Percentiles rank a stretch among this genome's conserved stretches.
phyloP scores from a whole-genome alignment of 2,888 invertebrate species.

The Xiphydria camelus region DNA sequence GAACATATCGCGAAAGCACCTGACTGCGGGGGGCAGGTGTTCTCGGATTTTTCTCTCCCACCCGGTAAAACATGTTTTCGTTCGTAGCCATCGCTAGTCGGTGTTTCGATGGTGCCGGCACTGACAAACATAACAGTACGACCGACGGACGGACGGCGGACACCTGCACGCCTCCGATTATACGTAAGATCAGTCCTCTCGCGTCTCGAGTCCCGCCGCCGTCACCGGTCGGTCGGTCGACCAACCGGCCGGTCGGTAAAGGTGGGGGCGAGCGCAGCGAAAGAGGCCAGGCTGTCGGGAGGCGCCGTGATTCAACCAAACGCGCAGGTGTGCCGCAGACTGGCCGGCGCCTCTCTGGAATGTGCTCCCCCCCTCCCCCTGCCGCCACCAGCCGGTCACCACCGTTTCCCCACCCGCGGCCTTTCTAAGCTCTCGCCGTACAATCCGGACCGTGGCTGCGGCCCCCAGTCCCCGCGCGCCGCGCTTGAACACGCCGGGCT shows the following conservation, averaged over 20 bases:
- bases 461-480: too few species aligned
- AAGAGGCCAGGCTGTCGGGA: conserved; percentile 32
- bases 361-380: conserved; percentile 34
- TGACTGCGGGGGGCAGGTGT: too few species aligned
- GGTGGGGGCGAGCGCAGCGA: conserved; percentile 18
- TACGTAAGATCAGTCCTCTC: conserved; percentile 39
- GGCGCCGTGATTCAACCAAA: conserved; percentile 53
- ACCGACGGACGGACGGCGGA: conserved; percentile 43
- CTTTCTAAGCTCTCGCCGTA: background rate
- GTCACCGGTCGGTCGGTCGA: too few species aligned
- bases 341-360: conserved; percentile 56
- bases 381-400: background rate
- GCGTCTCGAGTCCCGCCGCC: conserved; percentile 10
- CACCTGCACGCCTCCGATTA: conserved; percentile 52
- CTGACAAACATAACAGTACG: too few species aligned
- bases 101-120: too few species aligned
- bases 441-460: conserved; percentile 3
- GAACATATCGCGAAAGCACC: conserved; percentile 7
- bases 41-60: too few species aligned
- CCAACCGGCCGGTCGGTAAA: too few species aligned
- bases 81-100: conserved; percentile 40
- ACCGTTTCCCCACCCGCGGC: background rate
- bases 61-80: conserved; percentile 41
- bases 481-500: too few species aligned
- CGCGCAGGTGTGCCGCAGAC: conserved; percentile 57